phyloP scores from a whole-genome alignment of 2,113 vertebrate genomes.

The Campylorhamphus procurvoides region DNA sequence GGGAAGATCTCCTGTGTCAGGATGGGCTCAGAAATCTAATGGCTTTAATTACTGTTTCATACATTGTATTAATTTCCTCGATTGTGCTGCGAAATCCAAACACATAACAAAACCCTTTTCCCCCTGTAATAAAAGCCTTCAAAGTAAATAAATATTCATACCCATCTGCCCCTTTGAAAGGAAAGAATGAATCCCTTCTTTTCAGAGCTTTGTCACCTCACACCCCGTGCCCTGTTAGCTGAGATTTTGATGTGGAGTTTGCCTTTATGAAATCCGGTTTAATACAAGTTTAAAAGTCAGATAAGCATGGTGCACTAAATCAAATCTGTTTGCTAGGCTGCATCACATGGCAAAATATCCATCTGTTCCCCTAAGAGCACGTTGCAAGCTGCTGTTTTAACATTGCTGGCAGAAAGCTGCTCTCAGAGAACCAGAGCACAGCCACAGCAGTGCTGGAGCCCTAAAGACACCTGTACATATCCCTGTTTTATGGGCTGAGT shows the following conservation, averaged over 20 bases:
- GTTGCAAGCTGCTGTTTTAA: not conserved
- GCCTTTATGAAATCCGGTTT: not conserved
- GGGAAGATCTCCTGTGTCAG: not conserved
- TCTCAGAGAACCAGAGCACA: not conserved
- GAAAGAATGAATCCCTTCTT: slow-evolving; percentile 29
- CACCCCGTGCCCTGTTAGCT: not conserved
- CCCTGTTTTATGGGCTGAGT: accelerated
- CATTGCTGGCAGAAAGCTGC: not conserved
- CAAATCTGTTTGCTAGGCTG: not conserved
- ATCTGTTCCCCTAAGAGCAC: not conserved
- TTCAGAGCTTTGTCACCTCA: slow-evolving; percentile 14
- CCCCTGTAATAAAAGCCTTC: slow-evolving; percentile 32
- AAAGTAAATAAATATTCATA: slow-evolving; percentile 75
- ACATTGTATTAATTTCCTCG: slow-evolving; percentile 37
- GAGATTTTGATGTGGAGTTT: not conserved
- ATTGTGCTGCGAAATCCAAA: slow-evolving; percentile 53
- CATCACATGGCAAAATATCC: not conserved
- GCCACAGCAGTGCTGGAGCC: not conserved
- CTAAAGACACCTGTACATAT: not conserved
- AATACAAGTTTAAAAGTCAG: not conserved
- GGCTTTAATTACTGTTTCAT: slow-evolving; percentile 34
- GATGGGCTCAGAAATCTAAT: not conserved
- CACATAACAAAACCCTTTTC: slow-evolving; percentile 27
- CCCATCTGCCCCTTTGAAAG: slow-evolving; percentile 64
- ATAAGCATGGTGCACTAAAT: not conserved